phyloP scores from a whole-genome alignment of 2,888 invertebrate species.

The Zaprionus bogoriensis region DNA sequence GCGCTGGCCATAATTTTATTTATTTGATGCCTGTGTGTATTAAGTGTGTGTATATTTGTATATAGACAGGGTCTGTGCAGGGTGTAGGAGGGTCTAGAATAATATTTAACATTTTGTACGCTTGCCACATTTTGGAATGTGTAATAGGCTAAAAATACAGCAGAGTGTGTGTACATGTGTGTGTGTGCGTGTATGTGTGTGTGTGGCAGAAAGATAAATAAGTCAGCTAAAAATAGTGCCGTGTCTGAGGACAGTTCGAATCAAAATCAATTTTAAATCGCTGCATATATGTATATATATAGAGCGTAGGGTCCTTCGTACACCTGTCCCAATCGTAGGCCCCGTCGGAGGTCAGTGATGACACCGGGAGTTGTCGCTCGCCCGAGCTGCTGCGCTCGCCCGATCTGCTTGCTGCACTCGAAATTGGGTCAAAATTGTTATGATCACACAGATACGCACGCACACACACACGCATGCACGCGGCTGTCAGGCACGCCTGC shows the following conservation, averaged over 20 bases:
- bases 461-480: conserved; percentile 24
- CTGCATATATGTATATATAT: too few species aligned
- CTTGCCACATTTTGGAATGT: conserved; percentile 81
- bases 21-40: conserved; percentile 53
- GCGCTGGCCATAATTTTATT: conserved; percentile 71
- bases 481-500: conserved; percentile 36
- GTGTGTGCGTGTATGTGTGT: conserved; percentile 27
- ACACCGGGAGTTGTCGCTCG: conserved; percentile 5
- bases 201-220: conserved; percentile 67
- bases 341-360: conserved; percentile 70
- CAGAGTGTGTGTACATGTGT: conserved; percentile 50
- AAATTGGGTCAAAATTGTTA: conserved; percentile 81
- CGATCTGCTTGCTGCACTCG: conserved; percentile 57
- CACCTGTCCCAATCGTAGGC: conserved; percentile 30
- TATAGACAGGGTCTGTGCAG: background rate
- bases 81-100: conserved; percentile 34
- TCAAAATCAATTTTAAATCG: conserved; percentile 13
- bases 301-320: too few species aligned
- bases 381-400: conserved; percentile 26
- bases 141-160: conserved; percentile 81
- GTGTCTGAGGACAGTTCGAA: conserved; percentile 15
- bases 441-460: conserved; percentile 62
- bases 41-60: conserved; percentile 9
- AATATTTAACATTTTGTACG: conserved; percentile 64
- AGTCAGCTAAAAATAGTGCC: conserved; percentile 60